Base-by-base conservation (phyloP, 2,113 vertebrate genomes). In the Platysternon megacephalum region DNA sequence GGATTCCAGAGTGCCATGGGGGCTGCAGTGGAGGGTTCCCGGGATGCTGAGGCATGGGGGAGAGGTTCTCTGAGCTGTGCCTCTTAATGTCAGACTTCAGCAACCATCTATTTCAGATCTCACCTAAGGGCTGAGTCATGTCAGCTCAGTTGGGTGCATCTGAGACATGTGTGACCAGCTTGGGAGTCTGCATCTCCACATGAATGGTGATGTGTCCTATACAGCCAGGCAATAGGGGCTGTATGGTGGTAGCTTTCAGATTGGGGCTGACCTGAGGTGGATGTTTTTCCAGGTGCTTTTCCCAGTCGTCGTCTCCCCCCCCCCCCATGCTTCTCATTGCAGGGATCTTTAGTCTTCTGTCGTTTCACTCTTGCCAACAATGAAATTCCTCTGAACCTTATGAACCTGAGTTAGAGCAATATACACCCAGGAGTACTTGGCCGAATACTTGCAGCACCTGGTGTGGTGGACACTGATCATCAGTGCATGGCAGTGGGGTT, bases 41-140 rank as follows among this genome's bases (percentile, higher is more conserved):
- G 35, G 19, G 86, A 46, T 29, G 26, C 74, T n/a, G 49, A 53
- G 2, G 4, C 1, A 5, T 2, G 3, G 29, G 44, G 46, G 44
- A 61, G 68, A n/a, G 80, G 76, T 53, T 48, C 76, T 65, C 61
- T 0, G 0, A 35, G 17, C 61, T 85, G 56, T 0, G 0, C 1
- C 2, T 46, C 84, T 76, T 68, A 84, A 5, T 44, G 2, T 29
- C 48, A 17, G 48, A 39, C 65, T 81, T 65, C 12, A 6, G 79
- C 28, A 84, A 11, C 61, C 4, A 1, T 35, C 11, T 65, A 24
- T 74, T 68, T 29, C 48, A 11, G 76, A 24, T 56, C 49, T 0
- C 0, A 80, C n/a, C 48, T 0, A 1, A n/a, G 46, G 55, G 52
- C 88, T 85, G 49, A 72, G 68, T 26, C 53, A 56, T 16, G 6